A percentile compares a stretch with the other conserved stretches of the same genome.
phyloP scores from a whole-genome alignment of 2,113 vertebrate genomes.

The Anhinga anhinga region DNA sequence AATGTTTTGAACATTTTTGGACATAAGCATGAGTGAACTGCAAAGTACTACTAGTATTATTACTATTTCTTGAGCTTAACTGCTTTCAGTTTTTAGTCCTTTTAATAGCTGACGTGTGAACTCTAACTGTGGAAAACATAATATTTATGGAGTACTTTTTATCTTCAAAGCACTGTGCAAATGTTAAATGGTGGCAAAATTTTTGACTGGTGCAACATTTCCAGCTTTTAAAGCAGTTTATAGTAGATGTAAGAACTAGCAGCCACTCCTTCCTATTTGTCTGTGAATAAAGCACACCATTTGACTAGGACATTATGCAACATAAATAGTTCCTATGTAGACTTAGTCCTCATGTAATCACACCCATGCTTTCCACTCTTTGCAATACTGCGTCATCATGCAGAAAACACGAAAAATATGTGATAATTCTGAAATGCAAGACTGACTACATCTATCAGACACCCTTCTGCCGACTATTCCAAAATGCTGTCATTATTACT shows the following conservation, averaged over 20 bases:
- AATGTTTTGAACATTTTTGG: background rate
- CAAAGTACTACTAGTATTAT: background rate
- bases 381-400: background rate
- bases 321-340: background rate
- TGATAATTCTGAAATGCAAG: background rate
- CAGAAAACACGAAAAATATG: background rate
- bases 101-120: conserved; percentile 14
- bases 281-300: background rate
- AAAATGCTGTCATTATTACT: background rate
- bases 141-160: conserved; percentile 22
- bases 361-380: background rate
- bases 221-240: background rate
- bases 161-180: background rate
- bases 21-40: background rate
- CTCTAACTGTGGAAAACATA: background rate
- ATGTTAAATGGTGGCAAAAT: background rate
- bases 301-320: background rate
- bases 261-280: background rate
- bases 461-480: background rate
- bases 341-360: background rate
- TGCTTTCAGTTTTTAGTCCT: background rate
- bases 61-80: background rate
- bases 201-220: background rate
- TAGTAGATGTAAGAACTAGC: background rate
- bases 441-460: background rate